Base-by-base conservation (phyloP, 2,888 invertebrate genomes). In the Lissonota sp. region DNA sequence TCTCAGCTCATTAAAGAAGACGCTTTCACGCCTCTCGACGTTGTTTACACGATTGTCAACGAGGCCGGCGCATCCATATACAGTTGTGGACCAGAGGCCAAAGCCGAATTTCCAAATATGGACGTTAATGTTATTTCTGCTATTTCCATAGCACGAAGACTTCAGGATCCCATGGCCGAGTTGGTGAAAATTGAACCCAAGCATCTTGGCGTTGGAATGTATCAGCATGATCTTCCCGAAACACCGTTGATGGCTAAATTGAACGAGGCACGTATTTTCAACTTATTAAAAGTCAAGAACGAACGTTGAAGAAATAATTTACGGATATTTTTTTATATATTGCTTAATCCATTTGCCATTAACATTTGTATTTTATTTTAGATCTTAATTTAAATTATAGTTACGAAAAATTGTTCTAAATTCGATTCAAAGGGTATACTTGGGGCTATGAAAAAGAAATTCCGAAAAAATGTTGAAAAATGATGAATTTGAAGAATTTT, bases 61-160 rank as follows among this genome's bases (percentile, higher is more conserved):
- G 99, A 99, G 92, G 95, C 96, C 88, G 99, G 99, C 0, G 98
- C 98, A 0, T 98, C 98, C 0, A 96, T 98, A 87, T 99, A 99
- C 92, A 98, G 98, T 8, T 96, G 98, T 78, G 96, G 98, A 84
- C 94, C 95, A 60, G 95, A 97, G 90, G 99, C 98, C 0, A 95
- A 95, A 85, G 90, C 95, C 92, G 99, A 99, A 92, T 96, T 98
- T 90, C 96, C 97, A 0, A 93, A 95, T 67, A 93, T 98, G 93
- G 97, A 98, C 90, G 96, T 96, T 1, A 97, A 97, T 91, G 92
- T 97, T 44, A 95, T 98, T 51, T 94, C 94, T 80, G 92, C 94
- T 88, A 94, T 97, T 64, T 97, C 97, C 0, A 96, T 99, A 83
- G 98, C 98, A 0, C 94, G 98, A 88, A 94, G 98, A 88, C 94